Conservation (phyloP, 2,797 vertebrate species). For the Gallinago stenura region DNA sequence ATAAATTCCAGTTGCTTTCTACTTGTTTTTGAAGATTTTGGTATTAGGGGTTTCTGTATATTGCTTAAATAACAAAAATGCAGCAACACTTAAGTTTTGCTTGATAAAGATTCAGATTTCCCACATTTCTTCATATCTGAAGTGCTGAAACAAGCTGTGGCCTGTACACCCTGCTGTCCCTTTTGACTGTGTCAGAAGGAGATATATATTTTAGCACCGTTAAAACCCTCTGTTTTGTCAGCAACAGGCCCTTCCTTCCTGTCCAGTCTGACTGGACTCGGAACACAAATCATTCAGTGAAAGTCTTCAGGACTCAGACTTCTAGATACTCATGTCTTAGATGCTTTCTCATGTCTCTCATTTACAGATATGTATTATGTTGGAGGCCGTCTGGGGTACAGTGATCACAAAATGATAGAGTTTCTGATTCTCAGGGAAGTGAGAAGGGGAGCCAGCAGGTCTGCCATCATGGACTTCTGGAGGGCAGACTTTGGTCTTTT, state of each 20-base stretch:
- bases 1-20: constrained; percentile 47
- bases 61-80: not conserved
- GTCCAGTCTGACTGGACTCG: accelerated
- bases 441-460: no score
- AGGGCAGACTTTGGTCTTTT: no score
- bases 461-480: no score
- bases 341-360: not conserved
- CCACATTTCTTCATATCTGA: not conserved
- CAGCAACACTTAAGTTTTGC: not conserved
- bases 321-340: not conserved
- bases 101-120: not conserved
- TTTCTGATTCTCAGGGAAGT: no score
- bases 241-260: not conserved
- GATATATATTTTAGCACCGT: not conserved
- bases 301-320: not conserved
- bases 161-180: not conserved
- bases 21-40: constrained; percentile 33
- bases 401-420: no score
- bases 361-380: not conserved
- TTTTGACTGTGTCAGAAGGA: not conserved
- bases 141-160: not conserved
- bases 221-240: not conserved
- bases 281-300: not conserved
- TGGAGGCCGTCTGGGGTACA: no score
- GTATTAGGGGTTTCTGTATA: not conserved